A percentile compares a stretch with the other conserved stretches of the same genome.
phyloP scores from a whole-genome alignment of 1,140 invertebrate genomes.

The Nasonia giraulti region DNA sequence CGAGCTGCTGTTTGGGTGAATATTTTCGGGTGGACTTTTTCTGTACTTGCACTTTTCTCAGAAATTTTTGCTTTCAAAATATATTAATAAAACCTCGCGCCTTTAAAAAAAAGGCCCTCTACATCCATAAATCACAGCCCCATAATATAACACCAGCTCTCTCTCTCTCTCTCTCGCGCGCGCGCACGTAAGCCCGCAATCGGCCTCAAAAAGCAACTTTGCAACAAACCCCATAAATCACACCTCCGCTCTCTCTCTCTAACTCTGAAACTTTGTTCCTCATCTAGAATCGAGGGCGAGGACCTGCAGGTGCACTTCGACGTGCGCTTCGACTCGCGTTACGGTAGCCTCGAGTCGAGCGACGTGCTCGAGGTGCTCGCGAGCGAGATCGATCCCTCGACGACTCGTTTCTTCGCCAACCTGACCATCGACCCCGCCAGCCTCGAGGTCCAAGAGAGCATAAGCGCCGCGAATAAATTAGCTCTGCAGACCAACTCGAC shows the following conservation, averaged over 20 bases:
- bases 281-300: slow-evolving; percentile 77
- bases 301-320: slow-evolving; percentile 84
- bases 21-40: no score
- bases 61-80: no score
- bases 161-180: no score
- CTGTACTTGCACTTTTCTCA: no score
- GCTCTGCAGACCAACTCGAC: slow-evolving; percentile 75
- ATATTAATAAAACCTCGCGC: not conserved
- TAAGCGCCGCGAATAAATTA: slow-evolving; percentile 75
- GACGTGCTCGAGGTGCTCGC: slow-evolving; percentile 77
- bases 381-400: slow-evolving; percentile 74
- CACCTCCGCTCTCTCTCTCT: not conserved
- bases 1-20: no score
- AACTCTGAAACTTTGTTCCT: not conserved
- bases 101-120: not conserved
- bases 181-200: not conserved
- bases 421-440: slow-evolving; percentile 80
- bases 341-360: slow-evolving; percentile 72
- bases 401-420: slow-evolving; percentile 77
- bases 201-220: slow-evolving; percentile 3
- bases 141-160: no score
- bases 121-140: not conserved
- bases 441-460: slow-evolving; percentile 79
- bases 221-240: slow-evolving; percentile 3
- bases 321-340: slow-evolving; percentile 80